Conservation (phyloP, 2,113 vertebrate genomes). For the Corydoras maculifer region DNA sequence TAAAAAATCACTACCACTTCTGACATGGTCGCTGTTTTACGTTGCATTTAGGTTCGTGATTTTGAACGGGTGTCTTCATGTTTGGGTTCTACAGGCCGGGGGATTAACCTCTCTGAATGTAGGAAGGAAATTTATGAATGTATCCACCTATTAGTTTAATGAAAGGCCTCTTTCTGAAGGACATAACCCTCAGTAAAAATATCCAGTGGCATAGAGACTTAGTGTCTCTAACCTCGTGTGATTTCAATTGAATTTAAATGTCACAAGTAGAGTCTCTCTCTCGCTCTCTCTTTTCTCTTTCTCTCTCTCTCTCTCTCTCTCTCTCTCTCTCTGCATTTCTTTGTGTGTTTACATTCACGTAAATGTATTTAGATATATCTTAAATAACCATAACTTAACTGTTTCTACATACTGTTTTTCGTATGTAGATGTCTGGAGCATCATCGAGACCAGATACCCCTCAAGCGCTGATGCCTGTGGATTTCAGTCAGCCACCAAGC, state of each 20-base stretch:
- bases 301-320: no score
- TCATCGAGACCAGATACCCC: constrained; percentile 64
- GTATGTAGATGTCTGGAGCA: constrained; percentile 60
- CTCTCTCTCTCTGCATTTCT: no score
- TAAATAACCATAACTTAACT: not conserved
- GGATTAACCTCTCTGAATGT: not conserved
- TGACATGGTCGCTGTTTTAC: not conserved
- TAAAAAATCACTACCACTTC: not conserved
- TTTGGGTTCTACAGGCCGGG: not conserved
- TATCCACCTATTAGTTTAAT: not conserved
- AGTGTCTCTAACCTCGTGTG: no score
- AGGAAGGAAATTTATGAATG: constrained; percentile 27
- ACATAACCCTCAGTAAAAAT: not conserved
- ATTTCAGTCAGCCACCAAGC: constrained; percentile 71
- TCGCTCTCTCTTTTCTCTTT: no score
- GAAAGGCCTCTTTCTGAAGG: not conserved
- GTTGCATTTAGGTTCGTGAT: not conserved
- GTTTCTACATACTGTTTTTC: not conserved
- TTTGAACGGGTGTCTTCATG: not conserved
- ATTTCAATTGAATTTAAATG: no score
- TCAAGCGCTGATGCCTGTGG: constrained; percentile 53
- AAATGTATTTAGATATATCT: no score
- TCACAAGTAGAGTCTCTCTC: no score
- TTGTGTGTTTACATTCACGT: no score
- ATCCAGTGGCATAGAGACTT: not conserved